phyloP scores from a whole-genome alignment of 2,888 invertebrate genomes.

The Cerastoderma edule region DNA sequence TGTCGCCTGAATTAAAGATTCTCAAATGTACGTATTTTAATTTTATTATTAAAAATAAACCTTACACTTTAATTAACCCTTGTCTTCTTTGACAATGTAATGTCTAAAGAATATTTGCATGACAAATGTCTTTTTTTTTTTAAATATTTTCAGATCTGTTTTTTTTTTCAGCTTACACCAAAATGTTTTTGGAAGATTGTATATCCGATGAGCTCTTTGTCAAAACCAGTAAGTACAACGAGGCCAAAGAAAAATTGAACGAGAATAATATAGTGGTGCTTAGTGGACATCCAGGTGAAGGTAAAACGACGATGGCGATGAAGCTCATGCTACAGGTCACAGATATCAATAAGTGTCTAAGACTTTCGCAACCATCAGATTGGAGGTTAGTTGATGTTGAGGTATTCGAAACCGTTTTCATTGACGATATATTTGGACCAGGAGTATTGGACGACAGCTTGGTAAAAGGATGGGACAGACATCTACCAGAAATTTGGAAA shows the following conservation, averaged over 20 bases:
- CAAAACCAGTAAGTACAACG: conserved; percentile 27
- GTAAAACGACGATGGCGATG: conserved; percentile 46
- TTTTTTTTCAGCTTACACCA: conserved; percentile 33
- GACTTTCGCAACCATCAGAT: conserved; percentile 31
- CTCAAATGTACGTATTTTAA: background rate
- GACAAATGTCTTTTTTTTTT: background rate
- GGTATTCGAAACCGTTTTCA: conserved; percentile 22
- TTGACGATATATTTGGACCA: conserved; percentile 52
- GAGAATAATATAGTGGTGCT: conserved; percentile 31
- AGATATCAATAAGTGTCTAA: conserved; percentile 27
- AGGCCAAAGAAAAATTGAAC: conserved; percentile 24
- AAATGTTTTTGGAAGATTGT: conserved; percentile 27
- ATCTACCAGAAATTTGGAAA: conserved; percentile 27
- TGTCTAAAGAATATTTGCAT: background rate
- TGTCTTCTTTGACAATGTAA: background rate
- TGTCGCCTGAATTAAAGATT: conserved; percentile 10
- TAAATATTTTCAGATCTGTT: background rate
- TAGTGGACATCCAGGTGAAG: conserved; percentile 51
- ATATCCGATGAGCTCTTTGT: conserved; percentile 25
- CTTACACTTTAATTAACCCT: background rate
- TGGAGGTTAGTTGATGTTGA: conserved; percentile 46
- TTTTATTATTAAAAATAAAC: background rate
- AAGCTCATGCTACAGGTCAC: conserved; percentile 22
- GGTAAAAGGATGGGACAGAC: conserved; percentile 30
- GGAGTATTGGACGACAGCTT: conserved; percentile 40